Evolutionary conservation across 2,113 vertebrate genomes (phyloP).

Genomic region (cattle (Bos taurus)): DNA sequence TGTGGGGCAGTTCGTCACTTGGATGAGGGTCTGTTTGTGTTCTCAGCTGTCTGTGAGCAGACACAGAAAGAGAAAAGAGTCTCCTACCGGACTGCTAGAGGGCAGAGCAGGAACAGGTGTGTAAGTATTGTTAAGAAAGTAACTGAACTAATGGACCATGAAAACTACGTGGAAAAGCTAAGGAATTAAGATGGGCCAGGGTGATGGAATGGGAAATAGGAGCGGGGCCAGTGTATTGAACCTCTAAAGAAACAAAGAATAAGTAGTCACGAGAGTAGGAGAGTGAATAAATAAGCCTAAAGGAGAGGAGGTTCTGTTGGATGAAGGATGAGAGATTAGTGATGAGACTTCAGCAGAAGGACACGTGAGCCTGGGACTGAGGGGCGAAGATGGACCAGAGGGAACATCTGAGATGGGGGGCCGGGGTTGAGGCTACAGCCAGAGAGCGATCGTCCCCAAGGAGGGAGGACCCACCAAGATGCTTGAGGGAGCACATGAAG

Average conservation of each 20-base stretch:
- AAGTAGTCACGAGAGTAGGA: not conserved
- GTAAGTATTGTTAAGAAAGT: not conserved
- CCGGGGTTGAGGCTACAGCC: not conserved
- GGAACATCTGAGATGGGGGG: not conserved
- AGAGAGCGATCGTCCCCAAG: not conserved
- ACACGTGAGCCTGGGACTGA: not conserved
- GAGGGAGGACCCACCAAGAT: not conserved
- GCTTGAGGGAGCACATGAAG: accelerated
- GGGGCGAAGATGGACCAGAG: not conserved
- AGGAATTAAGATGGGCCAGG: not conserved
- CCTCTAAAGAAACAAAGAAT: not conserved
- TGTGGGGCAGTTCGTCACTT: not conserved
- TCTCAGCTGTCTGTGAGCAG: not conserved
- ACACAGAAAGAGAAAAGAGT: not conserved
- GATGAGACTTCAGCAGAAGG: not conserved
- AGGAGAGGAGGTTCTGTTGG: not conserved
- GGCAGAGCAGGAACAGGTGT: not conserved
- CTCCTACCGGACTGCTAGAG: not conserved
- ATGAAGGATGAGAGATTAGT: not conserved
- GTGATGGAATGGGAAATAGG: not conserved
- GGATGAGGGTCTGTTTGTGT: not conserved
- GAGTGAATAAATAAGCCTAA: not conserved
- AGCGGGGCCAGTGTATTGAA: not conserved
- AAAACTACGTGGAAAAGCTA: not conserved
- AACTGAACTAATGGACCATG: not conserved